Base-by-base conservation (phyloP, 2,888 invertebrate species). In the Drosophila leonis region DNA sequence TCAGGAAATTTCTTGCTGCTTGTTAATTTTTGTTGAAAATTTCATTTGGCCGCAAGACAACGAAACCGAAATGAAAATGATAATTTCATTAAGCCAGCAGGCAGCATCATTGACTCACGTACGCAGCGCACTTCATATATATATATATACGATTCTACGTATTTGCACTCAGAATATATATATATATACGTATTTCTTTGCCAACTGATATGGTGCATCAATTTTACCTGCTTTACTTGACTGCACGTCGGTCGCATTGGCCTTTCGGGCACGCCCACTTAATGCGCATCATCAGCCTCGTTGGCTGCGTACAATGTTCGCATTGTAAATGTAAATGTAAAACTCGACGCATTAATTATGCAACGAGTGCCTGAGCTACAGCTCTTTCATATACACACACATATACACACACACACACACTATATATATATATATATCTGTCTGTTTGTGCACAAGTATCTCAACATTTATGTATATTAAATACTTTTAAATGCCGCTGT, bases 321-420 rank as follows among this genome's bases (percentile, higher is more conserved):
- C 85, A 90, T 83, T 83, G 83, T 75, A 74, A 87, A 86, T 83
- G 83, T 75, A 74, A 87, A 89, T 78, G 82, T 87, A 82, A 83
- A 83, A 83, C 72, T 68, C 78, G 60, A 64, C 54, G 75, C 75
- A 88, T 90, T 88, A 88, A 85, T 85, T 90, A 85, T 86, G 78
- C 83, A 87, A 67, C 60, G 54, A 75, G 65, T 69, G 60, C 66
- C 44, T 60, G 41, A 49, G 46, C 49, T 37, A 27, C n/a, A 29
- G 48, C 48, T 48, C 48, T n/a, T 29, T 31, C 31, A 15, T 15
- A 57, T 42, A 52, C 5, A 6, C 20, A 13, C 15, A 51, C 13
- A n/a, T n/a, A n/a, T 20, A 27, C 15, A 29, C 27, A 29, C 10
- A 29, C 48, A 48, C 48, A 44, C 15, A 24, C 2, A 41, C 0